A percentile compares a stretch with the other conserved stretches of the same genome.
Evolutionary conservation across 2,113 vertebrate genomes (phyloP).

Genomic region (Osmerus mordax): DNA sequence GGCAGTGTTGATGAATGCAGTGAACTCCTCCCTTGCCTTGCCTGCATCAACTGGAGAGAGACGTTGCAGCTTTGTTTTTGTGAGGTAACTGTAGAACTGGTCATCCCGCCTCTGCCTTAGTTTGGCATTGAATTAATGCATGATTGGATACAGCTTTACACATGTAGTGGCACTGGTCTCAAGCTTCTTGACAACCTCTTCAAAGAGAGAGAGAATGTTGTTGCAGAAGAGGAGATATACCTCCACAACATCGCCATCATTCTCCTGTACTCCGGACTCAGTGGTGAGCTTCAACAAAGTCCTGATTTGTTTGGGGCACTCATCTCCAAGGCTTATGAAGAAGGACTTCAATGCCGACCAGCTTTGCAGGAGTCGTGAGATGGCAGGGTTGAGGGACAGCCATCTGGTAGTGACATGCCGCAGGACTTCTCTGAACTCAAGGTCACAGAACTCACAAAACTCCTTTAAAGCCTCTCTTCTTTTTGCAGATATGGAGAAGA

Average conservation of each 20-base stretch:
- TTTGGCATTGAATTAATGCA: constrained; percentile 13
- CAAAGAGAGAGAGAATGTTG: no score
- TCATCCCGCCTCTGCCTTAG: constrained; percentile 34
- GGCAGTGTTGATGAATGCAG: constrained; percentile 31
- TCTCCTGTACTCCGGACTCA: no score
- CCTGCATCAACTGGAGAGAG: constrained; percentile 24
- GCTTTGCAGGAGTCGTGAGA: no score
- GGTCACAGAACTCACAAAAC: constrained; percentile 32
- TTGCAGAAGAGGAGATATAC: no score
- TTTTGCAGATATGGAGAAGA: no score
- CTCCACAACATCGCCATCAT: no score
- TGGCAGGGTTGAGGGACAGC: constrained; percentile 34
- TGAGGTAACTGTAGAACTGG: constrained; percentile 39
- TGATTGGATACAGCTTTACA: constrained; percentile 33
- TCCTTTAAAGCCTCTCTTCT: background rate
- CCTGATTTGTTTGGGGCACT: no score
- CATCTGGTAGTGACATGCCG: constrained; percentile 28
- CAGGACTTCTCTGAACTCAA: constrained; percentile 22
- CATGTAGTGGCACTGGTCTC: constrained; percentile 28
- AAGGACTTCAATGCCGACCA: no score
- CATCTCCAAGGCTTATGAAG: no score
- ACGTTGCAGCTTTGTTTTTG: constrained; percentile 35
- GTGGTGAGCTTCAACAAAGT: no score
- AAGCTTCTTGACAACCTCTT: constrained; percentile 37
- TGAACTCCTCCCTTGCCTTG: constrained; percentile 28